These are phyloP conservation scores for Rhizoglyphus robini DNA, from an alignment of 1,140 invertebrate genomes.

Conservation along the genomic window DNA sequence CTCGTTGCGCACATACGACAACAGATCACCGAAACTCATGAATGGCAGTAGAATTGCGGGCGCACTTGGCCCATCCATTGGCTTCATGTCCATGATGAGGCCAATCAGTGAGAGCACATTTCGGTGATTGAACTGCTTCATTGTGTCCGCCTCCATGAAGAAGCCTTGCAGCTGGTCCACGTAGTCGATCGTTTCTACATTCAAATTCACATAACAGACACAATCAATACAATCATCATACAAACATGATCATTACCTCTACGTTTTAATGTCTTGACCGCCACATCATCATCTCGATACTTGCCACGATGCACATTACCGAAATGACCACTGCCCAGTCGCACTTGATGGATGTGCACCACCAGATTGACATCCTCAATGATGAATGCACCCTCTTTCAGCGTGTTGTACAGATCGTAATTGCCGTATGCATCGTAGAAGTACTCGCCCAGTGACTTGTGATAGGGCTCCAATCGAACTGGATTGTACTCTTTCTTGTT, in stretches of 20 bases:
- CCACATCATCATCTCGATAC: background rate
- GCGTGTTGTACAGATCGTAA: background rate
- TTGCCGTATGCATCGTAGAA: background rate
- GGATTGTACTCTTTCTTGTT: too few relatives aligned
- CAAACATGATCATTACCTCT: background rate
- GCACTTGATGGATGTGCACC: background rate
- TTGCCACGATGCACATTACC: background rate
- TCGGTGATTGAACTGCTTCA: slow-evolving; percentile 40
- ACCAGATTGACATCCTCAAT: too few relatives aligned
- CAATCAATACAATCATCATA: background rate
- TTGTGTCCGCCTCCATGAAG: slow-evolving; percentile 38
- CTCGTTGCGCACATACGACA: slow-evolving; percentile 37
- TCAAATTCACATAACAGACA: background rate
- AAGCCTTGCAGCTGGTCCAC: slow-evolving; percentile 26
- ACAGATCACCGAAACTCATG: slow-evolving; percentile 39
- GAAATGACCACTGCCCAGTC: background rate
- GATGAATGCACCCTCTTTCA: background rate
- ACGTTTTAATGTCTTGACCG: background rate
- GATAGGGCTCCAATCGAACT: too few relatives aligned
- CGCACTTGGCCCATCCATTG: too few relatives aligned
- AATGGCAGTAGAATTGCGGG: slow-evolving; percentile 35
- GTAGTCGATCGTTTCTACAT: background rate
- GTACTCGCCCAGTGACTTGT: too few relatives aligned
- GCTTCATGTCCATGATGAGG: slow-evolving; percentile 35
- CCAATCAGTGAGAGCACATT: slow-evolving; percentile 38